Conservation (phyloP, 2,888 invertebrate species). For the Cephus nigrinus region DNA sequence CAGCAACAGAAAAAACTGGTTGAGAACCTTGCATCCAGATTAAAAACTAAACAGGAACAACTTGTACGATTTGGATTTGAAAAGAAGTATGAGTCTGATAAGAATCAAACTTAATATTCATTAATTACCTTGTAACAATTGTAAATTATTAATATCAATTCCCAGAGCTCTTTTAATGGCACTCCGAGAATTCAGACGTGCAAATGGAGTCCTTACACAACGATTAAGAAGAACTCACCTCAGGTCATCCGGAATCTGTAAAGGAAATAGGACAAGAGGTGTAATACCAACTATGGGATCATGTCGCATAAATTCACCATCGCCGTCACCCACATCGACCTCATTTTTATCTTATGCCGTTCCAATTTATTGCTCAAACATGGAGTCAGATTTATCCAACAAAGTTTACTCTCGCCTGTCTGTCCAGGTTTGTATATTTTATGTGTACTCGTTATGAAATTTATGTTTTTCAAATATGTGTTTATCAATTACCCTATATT, state of each 20-base stretch:
- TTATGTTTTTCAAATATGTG: neutral
- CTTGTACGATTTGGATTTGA: constrained; percentile 43
- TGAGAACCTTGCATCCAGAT: constrained; percentile 37
- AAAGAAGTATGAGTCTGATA: constrained; percentile 42
- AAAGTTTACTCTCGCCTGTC: neutral
- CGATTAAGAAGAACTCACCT: constrained; percentile 30
- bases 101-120: neutral
- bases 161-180: constrained; percentile 43
- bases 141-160: constrained; percentile 13
- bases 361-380: neutral
- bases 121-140: neutral
- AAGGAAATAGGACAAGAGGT: neutral
- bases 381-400: neutral
- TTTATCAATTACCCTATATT: neutral
- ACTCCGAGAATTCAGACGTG: constrained; percentile 39
- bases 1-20: constrained; percentile 47
- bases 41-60: constrained; percentile 49
- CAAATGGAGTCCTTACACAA: constrained; percentile 36
- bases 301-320: neutral
- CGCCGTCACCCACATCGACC: neutral
- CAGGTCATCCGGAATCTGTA: neutral
- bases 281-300: neutral
- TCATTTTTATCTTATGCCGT: neutral
- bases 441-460: neutral
- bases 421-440: neutral